These are phyloP conservation scores for Epirrhoe alternata DNA, from an alignment of 2,888 invertebrate genomes.

Conservation along the genomic window DNA sequence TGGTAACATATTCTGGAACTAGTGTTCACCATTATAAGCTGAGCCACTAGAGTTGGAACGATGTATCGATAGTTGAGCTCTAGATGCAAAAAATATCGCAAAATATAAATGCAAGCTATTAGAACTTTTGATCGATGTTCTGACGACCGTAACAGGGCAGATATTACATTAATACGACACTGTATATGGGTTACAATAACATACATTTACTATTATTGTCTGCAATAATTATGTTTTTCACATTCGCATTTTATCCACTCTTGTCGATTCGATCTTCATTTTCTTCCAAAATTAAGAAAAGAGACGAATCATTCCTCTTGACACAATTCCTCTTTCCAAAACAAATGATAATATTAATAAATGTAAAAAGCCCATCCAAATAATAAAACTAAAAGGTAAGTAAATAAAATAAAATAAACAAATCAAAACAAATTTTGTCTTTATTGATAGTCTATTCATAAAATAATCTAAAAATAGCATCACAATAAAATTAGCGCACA, in stretches of 20 bases:
- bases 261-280: slow-evolving; percentile 28
- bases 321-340: slow-evolving; percentile 6
- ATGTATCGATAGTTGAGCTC: neutral
- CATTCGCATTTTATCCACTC: slow-evolving; percentile 32
- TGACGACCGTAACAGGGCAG: slow-evolving; percentile 51
- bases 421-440: slow-evolving; percentile 75
- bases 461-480: slow-evolving; percentile 82
- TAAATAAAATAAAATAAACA: slow-evolving; percentile 60
- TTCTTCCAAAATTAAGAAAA: slow-evolving; percentile 38
- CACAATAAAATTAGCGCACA: slow-evolving; percentile 73
- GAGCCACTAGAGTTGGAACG: neutral
- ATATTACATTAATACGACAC: slow-evolving; percentile 32
- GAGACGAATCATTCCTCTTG: slow-evolving; percentile 14
- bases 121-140: neutral
- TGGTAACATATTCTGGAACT: neutral
- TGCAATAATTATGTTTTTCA: slow-evolving; percentile 49
- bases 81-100: neutral
- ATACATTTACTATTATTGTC: slow-evolving; percentile 59
- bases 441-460: slow-evolving; percentile 79
- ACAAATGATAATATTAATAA: slow-evolving; percentile 4
- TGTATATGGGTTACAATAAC: slow-evolving; percentile 48
- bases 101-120: neutral
- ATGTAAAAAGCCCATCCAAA: slow-evolving; percentile 13
- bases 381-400: slow-evolving; percentile 37
- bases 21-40: neutral